Evolutionary conservation across 2,797 vertebrate genomes (phyloP), one percentile per base, ranked within the genome.

Genomic region (Alectoris magna): DNA sequence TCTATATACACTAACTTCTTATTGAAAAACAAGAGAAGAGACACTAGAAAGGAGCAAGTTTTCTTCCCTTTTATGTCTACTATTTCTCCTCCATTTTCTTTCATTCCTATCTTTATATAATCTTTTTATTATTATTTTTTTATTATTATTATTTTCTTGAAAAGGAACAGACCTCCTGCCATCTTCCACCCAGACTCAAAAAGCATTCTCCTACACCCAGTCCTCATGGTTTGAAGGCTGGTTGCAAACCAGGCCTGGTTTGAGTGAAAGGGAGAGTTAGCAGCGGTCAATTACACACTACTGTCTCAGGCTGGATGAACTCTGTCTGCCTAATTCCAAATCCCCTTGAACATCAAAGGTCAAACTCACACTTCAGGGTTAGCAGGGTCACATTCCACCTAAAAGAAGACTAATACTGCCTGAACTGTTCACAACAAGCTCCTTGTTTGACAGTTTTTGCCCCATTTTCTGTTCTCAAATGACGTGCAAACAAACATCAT

Each of bases 381-480:
- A 94, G 79, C 43, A 88, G 70, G 87, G 90, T 94, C 89, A 96
- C 91, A 96, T 95, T 93, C 85, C 87, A 84, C 59, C 63, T 84
- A 78, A 88, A 90, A 81, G 72, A 93, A 73, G 76, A 71, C 46
- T 80, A 90, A 93, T 81, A 48, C 59, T 63, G 46, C 70, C 63
- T 75, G 69, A 91, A 67, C 24, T 3, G 8, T 51, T 91, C 91
- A 88, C 70, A 88, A 51, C n/a, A 84, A 91, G 36, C 71, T 86
- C 75, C 83, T 95, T 92, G 39, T 79, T 88, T 91, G 83, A 78
- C 85, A 88, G 46, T 6, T 93, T 92, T 78, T 63, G 14, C 23
- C 59, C 43, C 60, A 38, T 78, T 91, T 92, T 94, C 51, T 93
- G 17, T 82, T 79, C 51, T 70, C n/a, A 90, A 84, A 91, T 67